Evolutionary conservation across 2,113 vertebrate species (phyloP).

Genomic region (Pituophis catenifer): DNA sequence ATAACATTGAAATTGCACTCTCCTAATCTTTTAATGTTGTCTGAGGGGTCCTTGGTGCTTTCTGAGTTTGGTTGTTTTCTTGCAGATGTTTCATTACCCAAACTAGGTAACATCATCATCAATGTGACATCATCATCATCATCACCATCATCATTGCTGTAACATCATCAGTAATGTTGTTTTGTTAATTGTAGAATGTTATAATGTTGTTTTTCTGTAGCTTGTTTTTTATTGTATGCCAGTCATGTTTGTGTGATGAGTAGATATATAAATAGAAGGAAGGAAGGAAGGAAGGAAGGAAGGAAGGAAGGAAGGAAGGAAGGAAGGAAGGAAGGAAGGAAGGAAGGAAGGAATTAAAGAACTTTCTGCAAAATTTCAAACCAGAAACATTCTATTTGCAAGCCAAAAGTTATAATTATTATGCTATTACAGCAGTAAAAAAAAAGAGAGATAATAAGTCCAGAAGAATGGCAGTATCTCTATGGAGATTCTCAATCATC

Average conservation of each 20-base stretch:
- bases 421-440: not conserved
- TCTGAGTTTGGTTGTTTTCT: no score
- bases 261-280: not conserved
- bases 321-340: not conserved
- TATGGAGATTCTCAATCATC: no score
- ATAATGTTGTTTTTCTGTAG: not conserved
- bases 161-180: no score
- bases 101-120: no score
- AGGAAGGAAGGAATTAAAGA: not conserved
- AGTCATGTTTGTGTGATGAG: not conserved
- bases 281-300: no score
- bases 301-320: not conserved
- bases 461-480: not conserved
- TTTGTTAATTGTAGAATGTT: no score
- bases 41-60: no score
- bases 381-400: not conserved
- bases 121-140: no score
- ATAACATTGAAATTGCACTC: not conserved
- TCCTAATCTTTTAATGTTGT: not conserved
- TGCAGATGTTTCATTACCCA: no score
- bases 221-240: not conserved
- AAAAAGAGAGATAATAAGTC: not conserved
- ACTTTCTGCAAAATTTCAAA: not conserved
- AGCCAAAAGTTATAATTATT: not conserved
- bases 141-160: no score